A percentile compares a stretch with the other conserved stretches of the same genome.
phyloP scores from a whole-genome alignment of 1,140 invertebrate species.

The Mamestra configurata region DNA sequence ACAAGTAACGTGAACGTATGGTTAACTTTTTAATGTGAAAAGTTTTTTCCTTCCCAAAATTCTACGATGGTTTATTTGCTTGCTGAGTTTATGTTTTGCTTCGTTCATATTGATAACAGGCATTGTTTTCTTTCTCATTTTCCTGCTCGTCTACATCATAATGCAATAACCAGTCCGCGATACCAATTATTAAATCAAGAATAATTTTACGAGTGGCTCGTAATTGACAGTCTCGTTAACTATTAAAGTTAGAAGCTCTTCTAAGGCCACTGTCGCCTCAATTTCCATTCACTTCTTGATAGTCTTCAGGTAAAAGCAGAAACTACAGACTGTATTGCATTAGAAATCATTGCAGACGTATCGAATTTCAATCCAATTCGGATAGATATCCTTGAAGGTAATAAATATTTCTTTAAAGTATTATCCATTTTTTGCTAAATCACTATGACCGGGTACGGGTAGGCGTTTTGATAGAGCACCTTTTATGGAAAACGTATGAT shows the following conservation, averaged over 20 bases:
- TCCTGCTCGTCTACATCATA: constrained; percentile 1
- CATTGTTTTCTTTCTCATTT: constrained; percentile 7
- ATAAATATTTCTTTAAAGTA: constrained; percentile 29
- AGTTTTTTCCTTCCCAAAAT: constrained; percentile 34
- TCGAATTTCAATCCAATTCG: constrained; percentile 29
- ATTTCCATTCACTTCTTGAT: constrained; percentile 10
- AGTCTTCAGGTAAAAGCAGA: not conserved
- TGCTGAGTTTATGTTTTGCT: constrained; percentile 11
- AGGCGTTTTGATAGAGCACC: constrained; percentile 45
- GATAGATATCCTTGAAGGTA: constrained; percentile 13
- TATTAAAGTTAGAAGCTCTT: not conserved
- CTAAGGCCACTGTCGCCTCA: not conserved
- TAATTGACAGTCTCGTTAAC: not conserved
- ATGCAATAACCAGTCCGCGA: not conserved
- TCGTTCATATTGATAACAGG: not conserved
- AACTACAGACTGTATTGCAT: constrained; percentile 17
- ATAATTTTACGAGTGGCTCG: constrained; percentile 2
- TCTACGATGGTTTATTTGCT: constrained; percentile 27
- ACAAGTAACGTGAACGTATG: constrained; percentile 37
- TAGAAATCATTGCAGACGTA: constrained; percentile 35
- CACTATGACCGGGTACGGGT: constrained; percentile 32
- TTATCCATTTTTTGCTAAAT: constrained; percentile 37
- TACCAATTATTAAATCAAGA: not conserved
- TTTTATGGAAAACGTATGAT: constrained; percentile 34
- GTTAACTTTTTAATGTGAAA: constrained; percentile 48